These are phyloP conservation scores for Frankliniella intonsa DNA, from an alignment of 2,888 invertebrate genomes.

Conservation along the genomic window DNA sequence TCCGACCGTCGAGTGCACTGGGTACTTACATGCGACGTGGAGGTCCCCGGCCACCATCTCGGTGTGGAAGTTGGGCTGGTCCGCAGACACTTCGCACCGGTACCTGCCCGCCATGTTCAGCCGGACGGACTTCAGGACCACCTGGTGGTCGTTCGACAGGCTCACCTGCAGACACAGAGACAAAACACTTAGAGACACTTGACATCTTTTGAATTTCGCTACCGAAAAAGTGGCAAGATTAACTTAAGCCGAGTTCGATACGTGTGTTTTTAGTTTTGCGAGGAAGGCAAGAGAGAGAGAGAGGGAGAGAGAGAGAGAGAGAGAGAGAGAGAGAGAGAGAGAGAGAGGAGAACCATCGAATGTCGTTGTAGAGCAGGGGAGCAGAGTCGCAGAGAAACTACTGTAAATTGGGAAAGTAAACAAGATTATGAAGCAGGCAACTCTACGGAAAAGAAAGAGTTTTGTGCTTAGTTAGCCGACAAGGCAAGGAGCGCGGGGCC, in stretches of 20 bases:
- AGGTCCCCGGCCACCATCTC: constrained; percentile 60
- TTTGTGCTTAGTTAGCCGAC: constrained; percentile 10
- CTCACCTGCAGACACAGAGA: constrained; percentile 50
- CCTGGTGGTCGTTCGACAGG: constrained; percentile 59
- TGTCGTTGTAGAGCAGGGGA: no score
- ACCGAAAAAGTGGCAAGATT: no score
- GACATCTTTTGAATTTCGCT: no score
- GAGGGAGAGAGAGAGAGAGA: no score
- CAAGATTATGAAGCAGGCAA: background rate
- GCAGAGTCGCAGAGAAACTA: no score
- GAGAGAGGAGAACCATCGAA: no score
- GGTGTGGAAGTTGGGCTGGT: constrained; percentile 68
- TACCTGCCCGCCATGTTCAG: constrained; percentile 66
- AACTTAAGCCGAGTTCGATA: no score
- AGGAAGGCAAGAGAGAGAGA: no score
- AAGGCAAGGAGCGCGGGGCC: background rate
- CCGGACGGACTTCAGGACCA: constrained; percentile 65
- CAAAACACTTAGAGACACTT: background rate
- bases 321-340: no score
- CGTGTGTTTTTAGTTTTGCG: no score
- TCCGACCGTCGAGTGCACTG: background rate
- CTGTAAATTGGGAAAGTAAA: no score
- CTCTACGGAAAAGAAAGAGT: background rate
- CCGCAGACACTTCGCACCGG: constrained; percentile 70
- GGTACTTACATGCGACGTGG: constrained; percentile 67